Evolutionary conservation across 2,113 vertebrate genomes (phyloP).

Genomic region (Bubo scandiacus): DNA sequence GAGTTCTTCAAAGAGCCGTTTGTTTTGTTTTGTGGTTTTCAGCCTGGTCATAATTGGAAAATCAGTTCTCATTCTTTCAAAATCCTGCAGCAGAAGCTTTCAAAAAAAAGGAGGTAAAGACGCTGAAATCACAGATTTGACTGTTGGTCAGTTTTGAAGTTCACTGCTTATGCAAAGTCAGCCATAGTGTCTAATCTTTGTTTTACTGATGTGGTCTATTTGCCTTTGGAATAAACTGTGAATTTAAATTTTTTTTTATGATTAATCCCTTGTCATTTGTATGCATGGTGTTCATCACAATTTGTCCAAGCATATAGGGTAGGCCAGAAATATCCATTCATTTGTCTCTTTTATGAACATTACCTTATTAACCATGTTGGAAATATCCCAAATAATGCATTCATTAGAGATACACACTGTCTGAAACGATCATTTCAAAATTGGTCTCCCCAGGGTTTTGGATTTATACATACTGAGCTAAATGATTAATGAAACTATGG

Average conservation of each 20-base stretch:
- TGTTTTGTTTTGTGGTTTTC: background rate
- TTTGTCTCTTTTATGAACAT: slow-evolving; percentile 49
- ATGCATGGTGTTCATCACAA: background rate
- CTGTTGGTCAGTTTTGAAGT: background rate
- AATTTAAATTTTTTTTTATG: background rate
- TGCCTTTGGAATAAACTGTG: slow-evolving; percentile 9
- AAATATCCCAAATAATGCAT: slow-evolving; percentile 58
- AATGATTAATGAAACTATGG: slow-evolving; percentile 39
- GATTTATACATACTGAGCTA: slow-evolving; percentile 49
- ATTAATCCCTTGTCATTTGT: background rate
- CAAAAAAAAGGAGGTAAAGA: background rate
- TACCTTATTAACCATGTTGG: slow-evolving; percentile 58
- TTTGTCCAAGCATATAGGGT: slow-evolving; percentile 24
- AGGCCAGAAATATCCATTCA: slow-evolving; percentile 3
- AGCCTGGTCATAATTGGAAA: background rate
- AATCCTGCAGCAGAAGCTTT: background rate
- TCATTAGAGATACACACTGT: slow-evolving; percentile 42
- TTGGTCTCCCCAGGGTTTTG: background rate
- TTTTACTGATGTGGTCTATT: background rate
- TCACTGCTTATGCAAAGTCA: background rate
- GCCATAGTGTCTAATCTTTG: background rate
- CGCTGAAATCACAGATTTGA: background rate
- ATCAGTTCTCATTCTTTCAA: background rate
- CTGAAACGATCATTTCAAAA: slow-evolving; percentile 51
- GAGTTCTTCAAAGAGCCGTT: background rate